Percentiles rank a stretch among this genome's conserved stretches.
phyloP scores from a whole-genome alignment of 2,113 vertebrate genomes.

The Gorsachius goisagi region DNA sequence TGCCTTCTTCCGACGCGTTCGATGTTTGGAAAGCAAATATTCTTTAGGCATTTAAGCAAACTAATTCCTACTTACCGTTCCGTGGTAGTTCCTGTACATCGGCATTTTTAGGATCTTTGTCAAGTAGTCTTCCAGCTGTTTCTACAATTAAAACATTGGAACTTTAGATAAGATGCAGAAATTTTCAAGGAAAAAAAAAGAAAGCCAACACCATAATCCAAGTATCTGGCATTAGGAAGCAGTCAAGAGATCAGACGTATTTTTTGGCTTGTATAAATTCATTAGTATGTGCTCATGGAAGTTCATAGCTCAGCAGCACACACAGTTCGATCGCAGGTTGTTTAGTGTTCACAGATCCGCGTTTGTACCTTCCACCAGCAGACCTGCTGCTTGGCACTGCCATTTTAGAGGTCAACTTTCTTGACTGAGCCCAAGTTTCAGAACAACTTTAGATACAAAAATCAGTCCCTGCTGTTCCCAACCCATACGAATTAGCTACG shows the following conservation, averaged over 20 bases:
- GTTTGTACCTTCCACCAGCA: not conserved
- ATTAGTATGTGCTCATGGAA: not conserved
- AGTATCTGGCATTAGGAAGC: not conserved
- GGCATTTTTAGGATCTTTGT: constrained; percentile 90
- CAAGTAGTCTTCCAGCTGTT: constrained; percentile 95
- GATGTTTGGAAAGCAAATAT: not conserved
- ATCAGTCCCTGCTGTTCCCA: not conserved
- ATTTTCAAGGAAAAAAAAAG: not conserved
- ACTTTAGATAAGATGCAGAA: not conserved
- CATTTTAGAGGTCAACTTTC: not conserved
- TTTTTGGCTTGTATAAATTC: not conserved
- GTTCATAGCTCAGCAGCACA: not conserved
- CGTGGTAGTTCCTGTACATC: constrained; percentile 92
- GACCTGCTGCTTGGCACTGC: not conserved
- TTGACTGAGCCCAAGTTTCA: not conserved
- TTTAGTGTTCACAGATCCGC: not conserved
- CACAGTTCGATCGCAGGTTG: not conserved
- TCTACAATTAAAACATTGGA: constrained; percentile 78
- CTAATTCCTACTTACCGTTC: constrained; percentile 81
- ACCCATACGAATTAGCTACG: not conserved
- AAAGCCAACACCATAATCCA: not conserved
- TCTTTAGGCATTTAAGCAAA: not conserved
- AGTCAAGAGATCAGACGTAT: not conserved
- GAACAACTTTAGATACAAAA: not conserved
- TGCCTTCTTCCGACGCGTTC: not conserved